Evolutionary conservation across 2,113 vertebrate species (phyloP).

Genomic region (Epinephelus moara): DNA sequence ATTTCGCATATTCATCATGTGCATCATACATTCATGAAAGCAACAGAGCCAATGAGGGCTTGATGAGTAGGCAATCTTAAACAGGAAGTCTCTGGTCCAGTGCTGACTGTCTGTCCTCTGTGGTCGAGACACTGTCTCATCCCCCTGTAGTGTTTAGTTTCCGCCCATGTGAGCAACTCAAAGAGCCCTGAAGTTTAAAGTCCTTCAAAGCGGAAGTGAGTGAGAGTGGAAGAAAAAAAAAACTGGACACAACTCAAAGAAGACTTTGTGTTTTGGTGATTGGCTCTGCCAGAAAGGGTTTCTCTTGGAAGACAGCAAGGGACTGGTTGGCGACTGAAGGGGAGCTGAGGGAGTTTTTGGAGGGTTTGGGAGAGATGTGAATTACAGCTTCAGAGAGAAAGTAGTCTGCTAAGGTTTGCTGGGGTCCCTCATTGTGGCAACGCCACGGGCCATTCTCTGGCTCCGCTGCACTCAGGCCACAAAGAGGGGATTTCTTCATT

Average conservation of each 20-base stretch:
- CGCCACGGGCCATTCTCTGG: slow-evolving; percentile 88
- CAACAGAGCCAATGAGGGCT: slow-evolving; percentile 1
- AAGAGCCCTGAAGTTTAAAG: slow-evolving; percentile 89
- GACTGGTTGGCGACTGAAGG: slow-evolving; percentile 69
- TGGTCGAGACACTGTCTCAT: slow-evolving; percentile 43
- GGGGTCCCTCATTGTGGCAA: slow-evolving; percentile 81
- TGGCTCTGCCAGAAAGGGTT: slow-evolving; percentile 74
- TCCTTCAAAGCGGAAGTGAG: slow-evolving; percentile 92
- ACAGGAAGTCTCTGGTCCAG: slow-evolving; percentile 49
- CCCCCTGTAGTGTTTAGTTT: slow-evolving; percentile 75
- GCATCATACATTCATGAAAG: slow-evolving; percentile 26
- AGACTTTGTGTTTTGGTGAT: slow-evolving; percentile 86
- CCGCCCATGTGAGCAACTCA: slow-evolving; percentile 87
- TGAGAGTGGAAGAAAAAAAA: slow-evolving; percentile 59
- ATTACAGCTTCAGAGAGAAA: slow-evolving; percentile 79
- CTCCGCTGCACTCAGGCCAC: slow-evolving; percentile 85
- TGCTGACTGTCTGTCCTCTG: slow-evolving; percentile 43
- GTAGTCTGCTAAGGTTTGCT: slow-evolving; percentile 68
- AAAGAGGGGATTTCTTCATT: slow-evolving; percentile 90
- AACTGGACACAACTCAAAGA: slow-evolving; percentile 84
- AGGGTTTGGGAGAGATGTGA: slow-evolving; percentile 64
- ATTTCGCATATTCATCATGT: background rate
- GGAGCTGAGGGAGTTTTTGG: slow-evolving; percentile 53
- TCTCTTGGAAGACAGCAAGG: slow-evolving; percentile 84
- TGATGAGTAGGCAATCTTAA: slow-evolving; percentile 37